Conservation (phyloP, 2,888 invertebrate genomes). For the Gisinianus flammeolus region DNA sequence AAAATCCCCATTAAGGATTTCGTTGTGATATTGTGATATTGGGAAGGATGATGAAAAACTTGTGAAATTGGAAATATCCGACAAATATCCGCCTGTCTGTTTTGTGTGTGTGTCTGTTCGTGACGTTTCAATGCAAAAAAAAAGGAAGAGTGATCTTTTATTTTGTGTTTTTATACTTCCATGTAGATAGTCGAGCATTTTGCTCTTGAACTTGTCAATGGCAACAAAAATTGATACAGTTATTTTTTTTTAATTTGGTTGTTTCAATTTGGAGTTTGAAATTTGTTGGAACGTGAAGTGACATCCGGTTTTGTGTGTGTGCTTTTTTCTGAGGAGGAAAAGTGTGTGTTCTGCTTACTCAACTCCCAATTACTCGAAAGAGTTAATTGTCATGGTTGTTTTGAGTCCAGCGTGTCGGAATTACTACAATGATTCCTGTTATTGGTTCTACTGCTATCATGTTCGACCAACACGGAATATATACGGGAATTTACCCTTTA, state of each 20-base stretch:
- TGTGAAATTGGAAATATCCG: neutral
- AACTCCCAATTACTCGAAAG: neutral
- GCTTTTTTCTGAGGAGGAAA: neutral
- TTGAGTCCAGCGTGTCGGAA: constrained; percentile 16
- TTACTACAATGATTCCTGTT: constrained; percentile 14
- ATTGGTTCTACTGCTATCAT: constrained; percentile 25
- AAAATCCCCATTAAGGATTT: no score
- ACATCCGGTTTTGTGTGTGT: neutral
- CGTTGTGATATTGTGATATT: no score
- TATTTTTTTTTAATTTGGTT: no score
- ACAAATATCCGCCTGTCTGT: neutral
- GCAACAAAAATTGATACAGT: no score
- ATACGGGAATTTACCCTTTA: constrained; percentile 16
- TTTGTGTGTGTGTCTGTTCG: neutral
- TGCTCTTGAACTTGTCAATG: no score
- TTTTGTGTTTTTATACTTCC: no score
- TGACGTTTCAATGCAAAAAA: neutral
- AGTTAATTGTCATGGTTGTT: constrained; percentile 10
- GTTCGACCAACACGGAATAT: neutral
- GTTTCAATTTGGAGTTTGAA: no score
- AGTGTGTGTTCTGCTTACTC: neutral
- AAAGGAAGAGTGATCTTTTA: neutral
- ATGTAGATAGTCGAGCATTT: no score
- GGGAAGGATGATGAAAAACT: no score
- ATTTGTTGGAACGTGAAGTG: no score